Evolutionary conservation across 2,113 vertebrate species (phyloP).

Genomic region (Hiodon alosoides): DNA sequence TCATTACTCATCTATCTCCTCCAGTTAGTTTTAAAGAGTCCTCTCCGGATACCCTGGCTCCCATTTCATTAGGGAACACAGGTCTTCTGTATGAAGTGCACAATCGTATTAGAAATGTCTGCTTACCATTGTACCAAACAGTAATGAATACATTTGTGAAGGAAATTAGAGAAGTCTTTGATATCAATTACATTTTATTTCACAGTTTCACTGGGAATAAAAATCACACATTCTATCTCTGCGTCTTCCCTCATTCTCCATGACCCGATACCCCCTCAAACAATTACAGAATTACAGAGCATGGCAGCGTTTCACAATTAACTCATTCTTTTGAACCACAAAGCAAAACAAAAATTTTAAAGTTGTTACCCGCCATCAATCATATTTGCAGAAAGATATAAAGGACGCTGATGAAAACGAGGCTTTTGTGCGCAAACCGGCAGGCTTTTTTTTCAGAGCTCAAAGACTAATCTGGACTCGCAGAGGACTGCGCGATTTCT

Average conservation of each 20-base stretch:
- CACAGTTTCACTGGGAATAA: too few relatives aligned
- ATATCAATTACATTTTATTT: too few relatives aligned
- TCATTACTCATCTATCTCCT: not conserved
- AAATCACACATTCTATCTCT: not conserved
- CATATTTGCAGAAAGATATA: conserved; percentile 37
- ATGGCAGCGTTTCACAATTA: conserved; percentile 36
- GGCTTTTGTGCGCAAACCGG: conserved; percentile 38
- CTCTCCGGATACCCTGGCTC: not conserved
- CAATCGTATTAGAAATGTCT: not conserved
- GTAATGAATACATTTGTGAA: not conserved
- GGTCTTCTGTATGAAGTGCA: not conserved
- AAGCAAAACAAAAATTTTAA: conserved; percentile 40
- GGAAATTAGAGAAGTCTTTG: too few relatives aligned
- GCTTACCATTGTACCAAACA: not conserved
- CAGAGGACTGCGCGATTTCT: conserved; percentile 30
- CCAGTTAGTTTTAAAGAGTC: not conserved
- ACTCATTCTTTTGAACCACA: conserved; percentile 40
- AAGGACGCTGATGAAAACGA: conserved; percentile 28
- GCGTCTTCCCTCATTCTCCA: not conserved
- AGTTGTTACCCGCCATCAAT: conserved; percentile 44
- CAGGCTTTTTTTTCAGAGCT: not conserved
- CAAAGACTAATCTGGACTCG: conserved; percentile 44
- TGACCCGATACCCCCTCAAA: conserved; percentile 27
- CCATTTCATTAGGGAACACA: not conserved
- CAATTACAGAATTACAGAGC: conserved; percentile 25